Percentiles rank a stretch among this genome's conserved stretches.
Conservation (phyloP, 2,888 invertebrate genomes). For the Thereva nobilitata region DNA sequence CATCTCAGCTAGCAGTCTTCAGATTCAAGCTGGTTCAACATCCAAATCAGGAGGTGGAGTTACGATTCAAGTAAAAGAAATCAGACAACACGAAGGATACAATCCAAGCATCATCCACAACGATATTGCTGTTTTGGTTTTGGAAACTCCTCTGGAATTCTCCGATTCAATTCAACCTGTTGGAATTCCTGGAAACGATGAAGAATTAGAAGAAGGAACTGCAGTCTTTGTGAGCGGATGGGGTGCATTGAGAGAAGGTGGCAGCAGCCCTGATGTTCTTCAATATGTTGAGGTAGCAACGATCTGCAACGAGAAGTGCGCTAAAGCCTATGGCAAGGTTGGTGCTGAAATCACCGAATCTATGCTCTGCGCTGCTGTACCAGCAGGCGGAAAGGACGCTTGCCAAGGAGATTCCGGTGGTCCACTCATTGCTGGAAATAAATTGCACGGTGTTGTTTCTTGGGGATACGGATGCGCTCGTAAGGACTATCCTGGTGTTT, state of each 20-base stretch:
- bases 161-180: conserved; percentile 54
- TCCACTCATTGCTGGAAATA: conserved; percentile 35
- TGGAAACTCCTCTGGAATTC: conserved; percentile 57
- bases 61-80: conserved; percentile 3
- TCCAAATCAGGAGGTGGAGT: conserved; percentile 45
- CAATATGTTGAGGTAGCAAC: conserved; percentile 60
- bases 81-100: conserved; percentile 57
- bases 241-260: conserved; percentile 45
- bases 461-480: conserved; percentile 43
- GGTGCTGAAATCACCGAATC: conserved; percentile 23
- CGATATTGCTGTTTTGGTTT: conserved; percentile 61
- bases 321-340: conserved; percentile 41
- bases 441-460: conserved; percentile 41
- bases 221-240: conserved; percentile 37
- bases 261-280: conserved; percentile 44
- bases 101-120: conserved; percentile 57
- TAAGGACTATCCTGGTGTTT: conserved; percentile 37
- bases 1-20: not conserved
- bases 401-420: conserved; percentile 44
- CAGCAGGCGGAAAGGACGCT: conserved; percentile 38
- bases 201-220: conserved; percentile 14
- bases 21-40: conserved; percentile 58
- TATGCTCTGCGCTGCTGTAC: conserved; percentile 42
- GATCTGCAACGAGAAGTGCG: conserved; percentile 56
- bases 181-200: conserved; percentile 50